Conservation (phyloP, 2,113 vertebrate genomes). For the Sylvilagus bachmani region DNA sequence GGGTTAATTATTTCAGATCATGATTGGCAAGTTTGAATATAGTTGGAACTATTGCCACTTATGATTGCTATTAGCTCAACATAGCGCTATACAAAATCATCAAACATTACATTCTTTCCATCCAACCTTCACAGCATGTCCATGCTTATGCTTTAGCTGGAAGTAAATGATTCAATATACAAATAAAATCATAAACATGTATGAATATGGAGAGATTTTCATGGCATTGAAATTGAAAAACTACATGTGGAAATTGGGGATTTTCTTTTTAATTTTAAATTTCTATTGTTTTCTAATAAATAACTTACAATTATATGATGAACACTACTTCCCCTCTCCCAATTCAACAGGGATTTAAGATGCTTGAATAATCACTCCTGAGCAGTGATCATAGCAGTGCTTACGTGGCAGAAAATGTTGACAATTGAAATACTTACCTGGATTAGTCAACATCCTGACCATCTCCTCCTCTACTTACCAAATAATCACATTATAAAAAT, state of each 20-base stretch:
- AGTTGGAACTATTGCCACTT: slow-evolving; percentile 7
- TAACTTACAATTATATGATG: slow-evolving; percentile 48
- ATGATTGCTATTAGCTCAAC: slow-evolving; percentile 51
- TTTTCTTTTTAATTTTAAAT: slow-evolving; percentile 52
- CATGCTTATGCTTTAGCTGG: background rate
- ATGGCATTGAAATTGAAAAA: background rate
- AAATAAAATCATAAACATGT: background rate
- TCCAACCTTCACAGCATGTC: background rate
- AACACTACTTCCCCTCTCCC: background rate
- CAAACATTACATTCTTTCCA: background rate
- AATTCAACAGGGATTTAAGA: slow-evolving; percentile 5
- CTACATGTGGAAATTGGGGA: background rate
- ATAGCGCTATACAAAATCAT: slow-evolving; percentile 40
- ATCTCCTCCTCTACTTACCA: background rate
- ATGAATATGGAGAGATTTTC: background rate
- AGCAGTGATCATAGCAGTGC: background rate
- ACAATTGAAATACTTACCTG: background rate
- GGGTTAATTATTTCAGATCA: slow-evolving; percentile 48
- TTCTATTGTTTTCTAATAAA: slow-evolving; percentile 27
- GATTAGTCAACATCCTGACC: slow-evolving; percentile 27
- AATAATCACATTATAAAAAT: slow-evolving; percentile 53
- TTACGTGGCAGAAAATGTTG: background rate
- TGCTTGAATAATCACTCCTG: background rate
- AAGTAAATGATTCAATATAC: background rate
- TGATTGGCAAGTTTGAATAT: slow-evolving; percentile 45